phyloP scores from a whole-genome alignment of 2,888 invertebrate genomes.

The Chesias legatella region DNA sequence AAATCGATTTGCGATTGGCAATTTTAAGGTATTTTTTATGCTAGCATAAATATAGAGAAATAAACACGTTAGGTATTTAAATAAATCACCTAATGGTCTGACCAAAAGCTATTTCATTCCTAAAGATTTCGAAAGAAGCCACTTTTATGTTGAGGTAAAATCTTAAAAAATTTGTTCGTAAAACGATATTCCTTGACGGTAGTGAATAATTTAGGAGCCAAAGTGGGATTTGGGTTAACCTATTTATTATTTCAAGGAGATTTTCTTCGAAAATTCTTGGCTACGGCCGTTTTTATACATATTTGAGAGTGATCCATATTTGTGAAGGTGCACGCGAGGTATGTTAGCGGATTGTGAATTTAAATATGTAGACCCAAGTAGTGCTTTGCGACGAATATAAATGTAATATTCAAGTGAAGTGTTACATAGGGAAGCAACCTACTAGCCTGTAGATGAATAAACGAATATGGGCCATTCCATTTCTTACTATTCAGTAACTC shows the following conservation, averaged over 20 bases:
- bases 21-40: no score
- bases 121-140: not conserved
- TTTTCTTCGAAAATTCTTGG: not conserved
- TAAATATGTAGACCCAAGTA: no score
- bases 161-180: constrained; percentile 6
- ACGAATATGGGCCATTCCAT: no score
- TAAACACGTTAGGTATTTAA: no score
- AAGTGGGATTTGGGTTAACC: constrained; percentile 4
- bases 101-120: not conserved
- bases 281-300: constrained; percentile 3
- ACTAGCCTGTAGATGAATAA: no score
- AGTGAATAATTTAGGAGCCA: constrained; percentile 16
- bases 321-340: not conserved
- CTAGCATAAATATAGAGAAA: no score
- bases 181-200: constrained; percentile 11
- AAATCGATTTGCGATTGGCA: no score
- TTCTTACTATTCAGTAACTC: no score
- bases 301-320: constrained; percentile 4
- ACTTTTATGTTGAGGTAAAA: not conserved
- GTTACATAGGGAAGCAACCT: no score
- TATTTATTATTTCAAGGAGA: constrained; percentile 12
- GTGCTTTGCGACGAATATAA: no score
- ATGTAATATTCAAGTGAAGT: no score
- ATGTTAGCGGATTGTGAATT: not conserved
- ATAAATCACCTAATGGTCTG: no score